A percentile compares a stretch with the other conserved stretches of the same genome.
Evolutionary conservation across 1,140 invertebrate genomes (phyloP).

Genomic region (Heliothis subflexa): DNA sequence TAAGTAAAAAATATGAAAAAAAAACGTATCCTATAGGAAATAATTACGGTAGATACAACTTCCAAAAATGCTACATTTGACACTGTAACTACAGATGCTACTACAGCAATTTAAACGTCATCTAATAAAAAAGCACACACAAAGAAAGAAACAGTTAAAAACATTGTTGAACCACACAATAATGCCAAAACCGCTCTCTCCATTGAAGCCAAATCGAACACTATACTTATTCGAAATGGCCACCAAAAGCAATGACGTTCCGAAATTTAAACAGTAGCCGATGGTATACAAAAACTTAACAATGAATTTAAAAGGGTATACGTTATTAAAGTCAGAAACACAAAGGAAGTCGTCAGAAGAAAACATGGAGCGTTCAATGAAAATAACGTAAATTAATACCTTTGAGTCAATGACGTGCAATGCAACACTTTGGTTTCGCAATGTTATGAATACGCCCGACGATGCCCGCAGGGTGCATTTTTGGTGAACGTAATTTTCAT

Average conservation of each 20-base stretch:
- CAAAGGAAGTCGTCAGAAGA: constrained; percentile 30
- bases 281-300: constrained; percentile 28
- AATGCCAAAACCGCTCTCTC: constrained; percentile 2
- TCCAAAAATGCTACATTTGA: too few relatives aligned
- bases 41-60: too few relatives aligned
- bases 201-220: constrained; percentile 1
- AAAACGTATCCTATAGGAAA: too few relatives aligned
- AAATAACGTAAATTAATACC: constrained; percentile 62
- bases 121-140: not conserved
- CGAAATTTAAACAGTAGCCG: constrained; percentile 24
- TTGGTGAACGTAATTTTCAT: constrained; percentile 26
- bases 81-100: too few relatives aligned
- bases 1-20: too few relatives aligned
- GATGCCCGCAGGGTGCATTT: constrained; percentile 11
- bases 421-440: constrained; percentile 16
- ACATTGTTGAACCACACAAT: constrained; percentile 15
- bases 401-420: constrained; percentile 32
- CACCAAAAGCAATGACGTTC: constrained; percentile 24
- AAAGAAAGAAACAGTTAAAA: not conserved
- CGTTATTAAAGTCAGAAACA: constrained; percentile 28
- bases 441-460: constrained; percentile 19
- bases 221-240: constrained; percentile 3
- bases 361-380: constrained; percentile 51
- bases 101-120: too few relatives aligned
- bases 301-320: constrained; percentile 27